Percentiles rank a stretch among this genome's conserved stretches.
Conservation (phyloP, 2,888 invertebrate genomes). For the Cyaniris semiargus region DNA sequence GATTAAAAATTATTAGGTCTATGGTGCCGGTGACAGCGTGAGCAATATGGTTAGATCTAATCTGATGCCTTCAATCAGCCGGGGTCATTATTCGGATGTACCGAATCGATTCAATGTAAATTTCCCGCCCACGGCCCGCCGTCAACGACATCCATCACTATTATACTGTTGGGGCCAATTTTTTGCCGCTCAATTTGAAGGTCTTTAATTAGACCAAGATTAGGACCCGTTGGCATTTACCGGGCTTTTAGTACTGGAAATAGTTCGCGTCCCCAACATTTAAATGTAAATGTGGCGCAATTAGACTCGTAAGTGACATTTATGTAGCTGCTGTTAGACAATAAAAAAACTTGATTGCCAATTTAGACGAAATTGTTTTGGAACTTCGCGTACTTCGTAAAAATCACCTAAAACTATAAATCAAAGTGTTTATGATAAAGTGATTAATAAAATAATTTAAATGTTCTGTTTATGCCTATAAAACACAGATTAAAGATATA, state of each 20-base stretch:
- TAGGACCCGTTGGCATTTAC: slow-evolving; percentile 67
- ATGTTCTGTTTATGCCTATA: neutral
- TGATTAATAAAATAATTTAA: neutral
- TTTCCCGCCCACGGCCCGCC: slow-evolving; percentile 60
- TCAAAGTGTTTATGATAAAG: neutral
- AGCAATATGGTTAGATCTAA: slow-evolving; percentile 24
- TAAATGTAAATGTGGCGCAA: slow-evolving; percentile 31
- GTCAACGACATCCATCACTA: slow-evolving; percentile 70
- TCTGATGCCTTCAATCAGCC: slow-evolving; percentile 47
- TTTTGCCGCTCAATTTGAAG: slow-evolving; percentile 61
- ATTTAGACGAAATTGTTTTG: neutral
- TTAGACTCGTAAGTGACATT: slow-evolving; percentile 23
- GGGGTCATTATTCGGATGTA: slow-evolving; percentile 62
- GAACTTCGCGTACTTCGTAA: neutral
- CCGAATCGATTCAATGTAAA: slow-evolving; percentile 75
- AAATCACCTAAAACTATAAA: neutral
- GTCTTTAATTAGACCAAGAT: slow-evolving; percentile 69
- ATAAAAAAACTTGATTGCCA: slow-evolving; percentile 4
- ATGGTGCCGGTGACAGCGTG: slow-evolving; percentile 2
- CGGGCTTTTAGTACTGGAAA: slow-evolving; percentile 7
- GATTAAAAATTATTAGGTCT: neutral
- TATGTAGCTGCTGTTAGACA: slow-evolving; percentile 11
- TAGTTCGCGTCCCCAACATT: slow-evolving; percentile 27
- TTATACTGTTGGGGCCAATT: slow-evolving; percentile 54
- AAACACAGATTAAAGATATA: neutral